Conservation (phyloP, 37 sponge, comb jelly and placozoan genomes). For the Hexactinellida sp. region DNA sequence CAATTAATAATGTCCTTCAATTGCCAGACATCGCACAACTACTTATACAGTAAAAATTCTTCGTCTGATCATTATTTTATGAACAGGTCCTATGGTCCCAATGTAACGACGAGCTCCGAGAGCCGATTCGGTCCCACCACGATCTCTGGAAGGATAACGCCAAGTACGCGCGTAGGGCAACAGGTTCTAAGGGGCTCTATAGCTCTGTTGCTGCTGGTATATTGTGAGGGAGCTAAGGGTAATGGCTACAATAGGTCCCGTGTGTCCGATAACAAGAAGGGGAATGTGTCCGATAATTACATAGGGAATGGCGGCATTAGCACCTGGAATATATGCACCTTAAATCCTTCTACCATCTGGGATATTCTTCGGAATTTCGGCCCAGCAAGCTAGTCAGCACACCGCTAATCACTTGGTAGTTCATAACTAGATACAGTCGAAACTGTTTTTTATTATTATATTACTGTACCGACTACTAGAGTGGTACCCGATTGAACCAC, state of each 20-base stretch:
- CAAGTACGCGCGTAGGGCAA: conserved; percentile 72
- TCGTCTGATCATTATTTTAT: no score
- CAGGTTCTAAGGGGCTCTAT: no score
- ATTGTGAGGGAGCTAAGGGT: conserved; percentile 79
- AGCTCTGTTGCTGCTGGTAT: no score
- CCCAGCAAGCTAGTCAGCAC: conserved; percentile 41
- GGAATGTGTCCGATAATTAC: conserved; percentile 77
- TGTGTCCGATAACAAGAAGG: conserved; percentile 59
- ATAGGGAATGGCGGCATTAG: conserved; percentile 85
- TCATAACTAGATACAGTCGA: conserved; percentile 93
- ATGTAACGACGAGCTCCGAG: conserved; percentile 83
- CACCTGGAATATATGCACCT: conserved; percentile 77
- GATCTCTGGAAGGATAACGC: conserved; percentile 90
- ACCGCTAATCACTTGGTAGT: conserved; percentile 34
- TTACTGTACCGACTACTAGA: no score
- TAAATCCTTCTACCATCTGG: conserved; percentile 65
- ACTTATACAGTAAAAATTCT: no score
- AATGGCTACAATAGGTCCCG: conserved; percentile 75
- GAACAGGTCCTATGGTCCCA: no score
- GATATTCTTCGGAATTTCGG: conserved; percentile 71
- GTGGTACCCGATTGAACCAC: no score
- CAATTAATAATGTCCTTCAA: no score
- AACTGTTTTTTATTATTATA: no score
- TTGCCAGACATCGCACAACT: no score
- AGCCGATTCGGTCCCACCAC: conserved; percentile 83